phyloP scores from a whole-genome alignment of 2,888 invertebrate genomes.

The Standfussiana lucernea region DNA sequence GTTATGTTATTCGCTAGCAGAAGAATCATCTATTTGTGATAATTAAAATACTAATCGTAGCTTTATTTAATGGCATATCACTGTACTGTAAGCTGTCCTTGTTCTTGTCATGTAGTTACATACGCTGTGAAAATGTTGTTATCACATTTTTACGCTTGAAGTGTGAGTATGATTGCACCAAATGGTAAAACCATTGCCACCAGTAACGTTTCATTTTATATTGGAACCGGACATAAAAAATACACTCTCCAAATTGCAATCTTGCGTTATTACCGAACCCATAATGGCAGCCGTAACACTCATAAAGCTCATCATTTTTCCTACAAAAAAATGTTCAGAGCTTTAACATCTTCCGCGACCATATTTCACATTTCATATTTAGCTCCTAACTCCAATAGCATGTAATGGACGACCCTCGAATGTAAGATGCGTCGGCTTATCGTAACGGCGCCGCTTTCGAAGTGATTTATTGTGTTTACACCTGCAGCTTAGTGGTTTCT shows the following conservation, averaged over 20 bases:
- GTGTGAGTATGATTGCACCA: not conserved
- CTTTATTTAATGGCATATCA: not conserved
- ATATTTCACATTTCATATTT: slow-evolving; percentile 65
- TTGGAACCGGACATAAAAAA: slow-evolving; percentile 36
- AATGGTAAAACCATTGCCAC: slow-evolving; percentile 15
- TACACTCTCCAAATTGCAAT: slow-evolving; percentile 44
- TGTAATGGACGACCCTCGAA: slow-evolving; percentile 58
- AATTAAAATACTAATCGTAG: not conserved
- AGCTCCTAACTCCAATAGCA: slow-evolving; percentile 56
- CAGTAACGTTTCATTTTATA: slow-evolving; percentile 26
- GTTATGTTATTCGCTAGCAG: not conserved
- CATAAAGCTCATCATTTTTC: slow-evolving; percentile 43
- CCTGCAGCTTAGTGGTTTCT: slow-evolving; percentile 61
- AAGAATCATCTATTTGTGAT: not conserved
- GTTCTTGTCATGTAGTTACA: too few relatives aligned
- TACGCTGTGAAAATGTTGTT: not conserved
- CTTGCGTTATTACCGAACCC: slow-evolving; percentile 26
- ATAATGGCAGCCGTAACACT: slow-evolving; percentile 32
- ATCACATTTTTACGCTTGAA: not conserved
- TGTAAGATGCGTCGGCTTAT: slow-evolving; percentile 66
- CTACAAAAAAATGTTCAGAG: slow-evolving; percentile 47
- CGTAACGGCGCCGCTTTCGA: slow-evolving; percentile 58
- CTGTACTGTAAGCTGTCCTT: not conserved
- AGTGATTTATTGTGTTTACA: slow-evolving; percentile 66
- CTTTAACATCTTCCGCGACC: slow-evolving; percentile 48